phyloP scores from a whole-genome alignment of 1,140 invertebrate genomes.

The Listronotus oregonensis region DNA sequence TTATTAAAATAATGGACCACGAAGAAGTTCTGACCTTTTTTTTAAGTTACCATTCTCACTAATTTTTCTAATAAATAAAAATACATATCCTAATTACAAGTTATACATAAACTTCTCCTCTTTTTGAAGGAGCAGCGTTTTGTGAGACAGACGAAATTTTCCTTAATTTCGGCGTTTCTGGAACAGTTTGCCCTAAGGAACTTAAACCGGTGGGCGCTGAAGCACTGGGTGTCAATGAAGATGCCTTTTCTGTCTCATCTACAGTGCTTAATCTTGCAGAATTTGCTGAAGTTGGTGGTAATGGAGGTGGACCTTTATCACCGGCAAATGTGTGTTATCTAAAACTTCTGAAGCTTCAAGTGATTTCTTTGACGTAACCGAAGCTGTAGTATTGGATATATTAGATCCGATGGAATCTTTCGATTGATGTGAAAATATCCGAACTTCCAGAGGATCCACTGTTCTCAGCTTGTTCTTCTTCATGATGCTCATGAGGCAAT shows the following conservation, averaged over 20 bases:
- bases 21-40: too few relatives aligned
- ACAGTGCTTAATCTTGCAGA: slow-evolving; percentile 8
- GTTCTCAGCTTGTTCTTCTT: slow-evolving; percentile 10
- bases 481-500: slow-evolving; percentile 31
- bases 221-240: slow-evolving; percentile 33
- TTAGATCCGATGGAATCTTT: slow-evolving; percentile 41
- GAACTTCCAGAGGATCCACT: slow-evolving; percentile 27
- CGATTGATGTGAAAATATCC: slow-evolving; percentile 42
- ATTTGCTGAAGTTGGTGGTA: neutral
- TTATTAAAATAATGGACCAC: too few relatives aligned
- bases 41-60: too few relatives aligned
- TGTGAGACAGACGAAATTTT: slow-evolving; percentile 54
- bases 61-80: neutral
- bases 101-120: slow-evolving; percentile 63
- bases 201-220: slow-evolving; percentile 49
- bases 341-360: slow-evolving; percentile 23
- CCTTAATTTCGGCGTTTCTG: slow-evolving; percentile 42
- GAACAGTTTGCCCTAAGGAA: slow-evolving; percentile 44
- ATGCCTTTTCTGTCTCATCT: slow-evolving; percentile 4
- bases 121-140: slow-evolving; percentile 56
- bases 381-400: slow-evolving; percentile 44
- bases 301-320: neutral
- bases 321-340: neutral
- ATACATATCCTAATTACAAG: neutral
- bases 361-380: slow-evolving; percentile 41